Base-by-base conservation (phyloP, 1,140 invertebrate species). In the Lethrus apterus region DNA sequence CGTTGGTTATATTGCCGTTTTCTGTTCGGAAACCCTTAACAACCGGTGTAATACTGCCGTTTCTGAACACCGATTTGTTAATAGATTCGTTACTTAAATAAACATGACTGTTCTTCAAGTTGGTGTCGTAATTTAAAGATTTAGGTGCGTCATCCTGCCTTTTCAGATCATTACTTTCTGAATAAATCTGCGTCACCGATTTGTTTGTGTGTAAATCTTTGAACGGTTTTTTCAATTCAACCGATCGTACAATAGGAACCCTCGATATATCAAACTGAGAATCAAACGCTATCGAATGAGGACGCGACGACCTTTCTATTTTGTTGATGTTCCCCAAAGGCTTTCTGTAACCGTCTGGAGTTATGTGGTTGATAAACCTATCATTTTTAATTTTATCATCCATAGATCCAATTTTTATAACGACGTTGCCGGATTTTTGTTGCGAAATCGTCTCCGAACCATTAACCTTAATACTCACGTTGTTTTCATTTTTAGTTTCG, bases 221-320 rank as follows among this genome's bases (percentile, higher is more conserved):
- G 21, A 56, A 65, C 0, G 60, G 52, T 44, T 69, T 69, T 31
- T 69, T 69, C 5, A 69, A 51, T 51, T 69, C 67, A 9, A 69
- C 65, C 2, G 65, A 56, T 30, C 65, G 35, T n/a, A 69, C 65
- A 20, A 69, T 62, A 13, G 67, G 67, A 9, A 68, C 58, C 38
- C 65, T 44, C 3, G 64, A 66, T 8, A 62, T 52, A 42, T 68
- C 64, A 36, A 58, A 61, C 33, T 56, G 48, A 14, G 51, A 48
- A 20, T 57, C 52, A 9, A 64, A 52, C 5, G 65, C 63, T 26
- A 66, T 59, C 1, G 63, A 66, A 53, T 67, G 62, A 4, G 65
- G 65, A 31, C 65, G 38, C 21, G 48, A 48, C 18, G 23, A 49
- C 24, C 21, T 33, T 32, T 52, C 46, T 18, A 51, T 54, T 49